Base-by-base conservation (phyloP, 2,113 vertebrate genomes). In the Lepidothrix coronata region DNA sequence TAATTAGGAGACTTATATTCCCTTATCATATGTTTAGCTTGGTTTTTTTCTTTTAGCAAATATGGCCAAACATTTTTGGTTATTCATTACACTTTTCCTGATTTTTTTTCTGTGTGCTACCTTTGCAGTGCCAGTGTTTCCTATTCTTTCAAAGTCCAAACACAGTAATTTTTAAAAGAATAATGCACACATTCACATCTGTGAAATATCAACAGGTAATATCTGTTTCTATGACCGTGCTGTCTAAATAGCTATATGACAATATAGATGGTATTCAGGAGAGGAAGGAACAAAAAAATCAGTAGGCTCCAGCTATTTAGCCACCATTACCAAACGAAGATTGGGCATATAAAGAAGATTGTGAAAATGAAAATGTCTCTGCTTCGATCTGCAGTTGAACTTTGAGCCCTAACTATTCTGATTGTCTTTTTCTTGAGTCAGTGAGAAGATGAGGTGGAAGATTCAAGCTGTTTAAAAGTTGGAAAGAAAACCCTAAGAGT, bases 141-240 rank as follows among this genome's bases (percentile, higher is more conserved):
- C 35, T 37, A 33, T 14, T 44, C 23, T 33, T 58, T 91, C 25
- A 37, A 12, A 58, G 39, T 68, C 6, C 24, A 79, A 75, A 63
- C 4, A 2, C 10, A 33, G 7, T 27, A 49, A 44, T 74, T 91
- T 89, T 91, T 51, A 72, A 86, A 76, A 8, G 7, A 75, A 57
- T 49, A 62, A 88, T 0, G 0, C 41, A 62, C 21, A 52, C 3
- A 37, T 43, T 46, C 25, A 39, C 17, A 57, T 1, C 3, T 33
- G 16, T 66, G 21, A 85, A 85, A 44, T 54, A 87, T 25, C 66
- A 37, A 3, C 48, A 21, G 25, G 25, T 51, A 67, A 52, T 61
- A 43, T 12, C 37, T 57, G 11, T 77, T 80, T 41, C 51, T 67
- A 12, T 52, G 54, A 46, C 33, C 62, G 18, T 41, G 23, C 12